Evolutionary conservation across 2,888 invertebrate species (phyloP).

Genomic region (Malthinus seriepunctatus): DNA sequence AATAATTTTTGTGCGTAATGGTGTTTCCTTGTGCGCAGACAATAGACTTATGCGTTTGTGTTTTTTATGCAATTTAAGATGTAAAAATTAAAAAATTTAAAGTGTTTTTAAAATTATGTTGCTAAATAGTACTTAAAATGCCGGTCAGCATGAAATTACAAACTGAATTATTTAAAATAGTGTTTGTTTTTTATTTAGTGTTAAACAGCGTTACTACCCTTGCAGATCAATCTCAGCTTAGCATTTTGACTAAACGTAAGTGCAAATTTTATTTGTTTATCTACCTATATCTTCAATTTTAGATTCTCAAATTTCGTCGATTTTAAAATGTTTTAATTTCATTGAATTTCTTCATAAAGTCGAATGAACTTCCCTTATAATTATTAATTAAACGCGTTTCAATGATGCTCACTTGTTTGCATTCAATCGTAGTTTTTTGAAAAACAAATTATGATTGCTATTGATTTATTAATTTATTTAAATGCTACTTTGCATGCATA

Average conservation of each 20-base stretch:
- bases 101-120: constrained; percentile 10
- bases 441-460: no score
- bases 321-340: no score
- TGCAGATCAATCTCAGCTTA: neutral
- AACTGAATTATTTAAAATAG: neutral
- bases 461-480: no score
- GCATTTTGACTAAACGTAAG: constrained; percentile 15
- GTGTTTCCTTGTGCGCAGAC: constrained; percentile 10
- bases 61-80: constrained; percentile 7
- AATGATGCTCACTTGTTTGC: no score
- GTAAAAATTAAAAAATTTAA: constrained; percentile 8
- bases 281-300: no score
- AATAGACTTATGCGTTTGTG: constrained; percentile 7
- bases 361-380: no score
- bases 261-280: neutral
- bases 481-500: no score
- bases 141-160: constrained; percentile 15
- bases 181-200: constrained; percentile 12
- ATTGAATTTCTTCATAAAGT: no score
- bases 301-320: no score
- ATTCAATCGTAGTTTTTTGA: no score
- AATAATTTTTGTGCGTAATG: constrained; percentile 14
- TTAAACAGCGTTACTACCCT: constrained; percentile 10
- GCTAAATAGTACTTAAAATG: constrained; percentile 17
- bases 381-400: no score